A percentile compares a stretch with the other conserved stretches of the same genome.
These are phyloP conservation scores for Sesia apiformis DNA, from an alignment of 2,888 invertebrate genomes.

Conservation along the genomic window DNA sequence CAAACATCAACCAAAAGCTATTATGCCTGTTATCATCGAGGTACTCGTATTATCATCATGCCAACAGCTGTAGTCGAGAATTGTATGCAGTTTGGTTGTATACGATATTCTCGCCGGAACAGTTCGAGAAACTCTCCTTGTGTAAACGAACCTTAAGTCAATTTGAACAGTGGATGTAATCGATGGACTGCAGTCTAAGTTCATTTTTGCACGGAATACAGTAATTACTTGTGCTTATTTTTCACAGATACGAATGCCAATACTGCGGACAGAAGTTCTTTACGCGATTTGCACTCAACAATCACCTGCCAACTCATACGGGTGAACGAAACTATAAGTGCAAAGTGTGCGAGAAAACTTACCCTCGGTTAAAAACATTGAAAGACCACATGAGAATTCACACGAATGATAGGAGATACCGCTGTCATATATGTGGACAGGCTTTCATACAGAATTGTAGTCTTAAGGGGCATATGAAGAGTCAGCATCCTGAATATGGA, in stretches of 20 bases:
- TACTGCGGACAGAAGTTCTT: constrained; percentile 62
- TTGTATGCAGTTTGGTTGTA: too few species aligned
- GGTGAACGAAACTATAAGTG: constrained; percentile 60
- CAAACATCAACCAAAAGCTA: too few species aligned
- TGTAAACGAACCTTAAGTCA: too few species aligned
- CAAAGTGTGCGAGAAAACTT: constrained; percentile 56
- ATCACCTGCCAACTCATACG: constrained; percentile 63
- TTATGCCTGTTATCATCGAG: too few species aligned
- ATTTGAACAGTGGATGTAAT: too few species aligned
- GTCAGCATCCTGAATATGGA: constrained; percentile 57
- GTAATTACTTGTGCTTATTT: neutral
- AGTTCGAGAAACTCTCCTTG: too few species aligned
- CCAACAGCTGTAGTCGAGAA: too few species aligned
- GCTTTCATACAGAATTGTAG: constrained; percentile 66
- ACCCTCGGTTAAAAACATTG: constrained; percentile 53
- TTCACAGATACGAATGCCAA: constrained; percentile 52
- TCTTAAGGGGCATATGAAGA: constrained; percentile 59
- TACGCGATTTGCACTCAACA: constrained; percentile 55
- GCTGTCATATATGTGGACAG: constrained; percentile 52
- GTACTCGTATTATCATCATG: too few species aligned
- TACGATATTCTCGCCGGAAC: too few species aligned
- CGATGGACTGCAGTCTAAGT: too few species aligned
- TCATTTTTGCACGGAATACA: too few species aligned
- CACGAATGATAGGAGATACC: constrained; percentile 43
- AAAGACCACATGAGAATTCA: constrained; percentile 60